Conservation (phyloP, 2,797 vertebrate genomes). For the Phyllotis vaccarum region DNA sequence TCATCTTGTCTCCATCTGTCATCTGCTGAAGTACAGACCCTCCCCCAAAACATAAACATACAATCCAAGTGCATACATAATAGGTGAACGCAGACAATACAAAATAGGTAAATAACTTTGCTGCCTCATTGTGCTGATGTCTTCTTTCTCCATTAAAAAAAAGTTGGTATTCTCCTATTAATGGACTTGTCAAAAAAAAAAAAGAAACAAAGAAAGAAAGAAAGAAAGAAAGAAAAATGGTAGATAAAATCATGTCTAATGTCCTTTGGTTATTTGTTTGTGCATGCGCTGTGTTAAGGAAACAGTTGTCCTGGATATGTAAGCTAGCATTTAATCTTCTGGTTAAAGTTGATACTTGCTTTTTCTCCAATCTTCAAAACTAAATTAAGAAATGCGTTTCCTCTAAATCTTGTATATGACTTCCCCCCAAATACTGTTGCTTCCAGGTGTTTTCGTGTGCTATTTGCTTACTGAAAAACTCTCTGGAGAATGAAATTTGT, state of each 20-base stretch:
- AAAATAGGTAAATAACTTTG: neutral
- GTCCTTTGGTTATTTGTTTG: conserved; percentile 48
- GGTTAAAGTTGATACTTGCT: conserved; percentile 57
- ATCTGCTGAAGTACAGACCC: too few relatives aligned
- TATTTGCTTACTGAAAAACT: conserved; percentile 26
- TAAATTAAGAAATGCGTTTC: conserved; percentile 32
- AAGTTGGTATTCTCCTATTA: neutral
- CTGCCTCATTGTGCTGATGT: neutral
- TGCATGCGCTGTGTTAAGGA: neutral
- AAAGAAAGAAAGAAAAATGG: neutral
- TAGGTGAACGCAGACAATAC: neutral
- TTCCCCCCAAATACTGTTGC: neutral
- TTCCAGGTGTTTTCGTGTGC: conserved; percentile 15
- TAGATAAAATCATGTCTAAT: neutral
- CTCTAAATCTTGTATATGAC: neutral
- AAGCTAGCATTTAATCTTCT: conserved; percentile 41
- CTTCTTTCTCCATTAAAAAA: neutral
- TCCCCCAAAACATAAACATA: neutral
- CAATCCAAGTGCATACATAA: neutral
- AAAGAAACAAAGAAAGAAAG: too few relatives aligned
- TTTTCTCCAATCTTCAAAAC: conserved; percentile 50
- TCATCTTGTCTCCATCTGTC: neutral
- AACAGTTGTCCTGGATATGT: neutral
- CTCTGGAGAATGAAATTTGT: conserved; percentile 10
- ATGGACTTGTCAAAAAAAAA: conserved; percentile 1